Evolutionary conservation across 2,797 vertebrate species (phyloP).

Genomic region (Lindbergichthys nudifrons): DNA sequence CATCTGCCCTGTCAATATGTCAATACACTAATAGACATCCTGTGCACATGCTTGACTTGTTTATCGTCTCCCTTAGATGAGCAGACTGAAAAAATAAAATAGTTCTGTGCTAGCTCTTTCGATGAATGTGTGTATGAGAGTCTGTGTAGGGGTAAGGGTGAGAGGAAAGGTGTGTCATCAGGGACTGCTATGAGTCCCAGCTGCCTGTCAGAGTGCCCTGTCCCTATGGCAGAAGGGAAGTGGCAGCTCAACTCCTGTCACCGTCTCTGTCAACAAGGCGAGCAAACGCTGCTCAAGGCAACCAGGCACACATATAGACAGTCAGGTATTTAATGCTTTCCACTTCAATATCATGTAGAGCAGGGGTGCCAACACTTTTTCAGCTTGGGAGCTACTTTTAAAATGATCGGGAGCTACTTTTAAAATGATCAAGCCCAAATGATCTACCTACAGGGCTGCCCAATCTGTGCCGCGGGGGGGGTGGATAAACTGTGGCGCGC

Average conservation of each 20-base stretch:
- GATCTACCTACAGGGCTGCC: too few species aligned
- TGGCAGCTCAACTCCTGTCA: constrained; percentile 48
- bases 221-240: constrained; percentile 49
- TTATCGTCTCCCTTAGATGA: constrained; percentile 4
- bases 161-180: constrained; percentile 64
- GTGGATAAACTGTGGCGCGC: too few species aligned
- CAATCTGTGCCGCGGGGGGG: too few species aligned
- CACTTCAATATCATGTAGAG: constrained; percentile 20
- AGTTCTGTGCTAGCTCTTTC: constrained; percentile 12
- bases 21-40: constrained; percentile 38
- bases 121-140: background rate
- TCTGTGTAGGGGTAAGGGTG: constrained; percentile 26
- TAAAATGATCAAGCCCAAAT: too few species aligned
- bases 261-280: constrained; percentile 72
- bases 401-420: too few species aligned
- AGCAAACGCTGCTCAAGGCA: constrained; percentile 61
- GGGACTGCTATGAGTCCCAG: constrained; percentile 58
- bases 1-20: constrained; percentile 38
- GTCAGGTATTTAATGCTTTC: constrained; percentile 54
- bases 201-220: constrained; percentile 49
- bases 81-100: constrained; percentile 12
- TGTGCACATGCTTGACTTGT: constrained; percentile 28
- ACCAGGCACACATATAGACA: constrained; percentile 33
- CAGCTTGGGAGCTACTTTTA: too few species aligned
- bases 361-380: too few species aligned